Evolutionary conservation across 2,113 vertebrate species (phyloP).

Genomic region (western clawed frog (Xenopus tropicalis)): UCB_Xtro_10.0 CM004446.2:47555501-47556000

Average conservation of each 20-base stretch:
- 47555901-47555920: slow-evolving; percentile 44
- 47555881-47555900: slow-evolving; percentile 59
- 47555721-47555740: slow-evolving; percentile 62
- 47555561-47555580: slow-evolving; percentile 1
- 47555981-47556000: too few relatives aligned
- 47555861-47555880: slow-evolving; percentile 57
- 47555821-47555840: slow-evolving; percentile 45
- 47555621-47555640: slow-evolving; percentile 29
- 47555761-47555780: slow-evolving; percentile 61
- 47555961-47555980: too few relatives aligned
- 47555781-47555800: slow-evolving; percentile 57
- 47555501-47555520: too few relatives aligned
- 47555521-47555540: too few relatives aligned
- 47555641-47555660: slow-evolving; percentile 59
- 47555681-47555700: slow-evolving; percentile 53
- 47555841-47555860: slow-evolving; percentile 56
- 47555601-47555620: slow-evolving; percentile 18
- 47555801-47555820: background rate
- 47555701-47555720: slow-evolving; percentile 50
- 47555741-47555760: slow-evolving; percentile 55
- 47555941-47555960: too few relatives aligned
- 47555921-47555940: too few relatives aligned
- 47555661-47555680: slow-evolving; percentile 48
- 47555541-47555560: slow-evolving; percentile 10
- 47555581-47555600: background rate